Base-by-base conservation (phyloP, 2,888 invertebrate genomes). In the Amorpha juglandis region DNA sequence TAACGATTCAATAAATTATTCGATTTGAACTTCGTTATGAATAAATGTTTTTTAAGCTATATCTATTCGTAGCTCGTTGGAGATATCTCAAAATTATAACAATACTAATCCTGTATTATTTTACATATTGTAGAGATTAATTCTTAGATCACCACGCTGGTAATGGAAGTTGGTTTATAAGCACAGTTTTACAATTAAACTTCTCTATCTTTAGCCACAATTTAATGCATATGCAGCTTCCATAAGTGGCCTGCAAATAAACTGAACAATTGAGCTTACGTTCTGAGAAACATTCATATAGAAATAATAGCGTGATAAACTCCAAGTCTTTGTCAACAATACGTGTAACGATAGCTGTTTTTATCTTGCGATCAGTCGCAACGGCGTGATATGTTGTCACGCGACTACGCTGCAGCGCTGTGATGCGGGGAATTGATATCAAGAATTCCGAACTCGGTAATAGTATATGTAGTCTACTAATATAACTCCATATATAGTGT, bases 311-410 rank as follows among this genome's bases (percentile, higher is more conserved):
- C 52, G 11, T 27, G 52, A 52, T 27, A 19, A 50, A 27, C 52
- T 14, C 27, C 19, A 58, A 58, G 19, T 42, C 58, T 58, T 16
- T 58, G 58, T 58, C 38, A 58, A 58, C 58, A 58, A 42, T 12
- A 38, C 58, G 58, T 58, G 38, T 58, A 38, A 55, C 38, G 58
- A 58, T 58, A 58, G 55, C 16, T 0, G 50, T 6, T 16, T 38
- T 58, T 19, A 58, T 58, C 58, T 19, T 11, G 38, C 11, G 38
- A 58, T 58, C 58, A 42, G 38, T 38, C 6, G 53, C 33, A 7
- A n/a, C 53, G 38, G 52, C 52, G 58, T 58, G 58, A 58, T 19
- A 50, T 50, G n/a, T 48, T 35, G 58, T 42, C 58, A 58, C 58
- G 38, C 12, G 19, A 58, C 38, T 38, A 38, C 38, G 7, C 38